These are phyloP conservation scores for Catharus bicknelli DNA, from an alignment of 2,113 vertebrate genomes.

Conservation along the genomic window DNA sequence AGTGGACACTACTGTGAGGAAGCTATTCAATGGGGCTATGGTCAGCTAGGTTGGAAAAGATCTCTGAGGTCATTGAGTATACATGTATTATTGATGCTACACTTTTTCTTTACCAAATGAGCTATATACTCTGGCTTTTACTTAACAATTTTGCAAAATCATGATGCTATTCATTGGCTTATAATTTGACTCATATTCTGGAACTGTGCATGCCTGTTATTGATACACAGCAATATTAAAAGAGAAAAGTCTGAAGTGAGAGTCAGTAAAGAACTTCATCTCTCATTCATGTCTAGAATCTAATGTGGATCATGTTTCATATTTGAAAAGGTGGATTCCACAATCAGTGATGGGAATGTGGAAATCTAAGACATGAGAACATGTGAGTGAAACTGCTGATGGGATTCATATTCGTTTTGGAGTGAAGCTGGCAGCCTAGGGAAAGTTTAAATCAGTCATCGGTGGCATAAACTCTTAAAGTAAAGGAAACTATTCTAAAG, in stretches of 20 bases:
- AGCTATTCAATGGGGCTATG: background rate
- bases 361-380: background rate
- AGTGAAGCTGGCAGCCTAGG: background rate
- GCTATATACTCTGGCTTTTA: background rate
- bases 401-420: background rate
- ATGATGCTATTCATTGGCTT: background rate
- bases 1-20: background rate
- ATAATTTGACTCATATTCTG: background rate
- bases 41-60: background rate
- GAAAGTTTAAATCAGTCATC: background rate
- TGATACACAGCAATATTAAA: background rate
- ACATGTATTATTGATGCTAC: background rate
- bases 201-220: background rate
- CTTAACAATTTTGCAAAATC: background rate
- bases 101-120: background rate
- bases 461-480: background rate
- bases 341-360: background rate
- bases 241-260: background rate
- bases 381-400: background rate
- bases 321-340: background rate
- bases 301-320: background rate
- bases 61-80: background rate
- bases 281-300: background rate
- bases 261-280: background rate
- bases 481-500: background rate